Evolutionary conservation across 92 coral and sea anemone genomes (phyloP), one percentile per base, ranked within the genome.

Genomic region (Chrysogorgia sp.): DNA sequence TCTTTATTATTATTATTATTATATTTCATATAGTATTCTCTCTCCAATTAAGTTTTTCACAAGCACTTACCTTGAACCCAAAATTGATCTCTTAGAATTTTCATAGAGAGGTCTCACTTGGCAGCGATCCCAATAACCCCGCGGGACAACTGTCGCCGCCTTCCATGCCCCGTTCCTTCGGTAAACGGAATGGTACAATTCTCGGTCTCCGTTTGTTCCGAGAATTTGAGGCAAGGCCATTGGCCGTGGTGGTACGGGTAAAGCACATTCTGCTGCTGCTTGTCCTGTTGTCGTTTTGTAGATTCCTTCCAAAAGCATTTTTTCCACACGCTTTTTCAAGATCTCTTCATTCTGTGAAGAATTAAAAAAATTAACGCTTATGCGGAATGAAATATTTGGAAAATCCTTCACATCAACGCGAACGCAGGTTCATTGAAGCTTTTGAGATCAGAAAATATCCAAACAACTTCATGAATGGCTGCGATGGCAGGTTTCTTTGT

Each of bases 151-250:
- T 21, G 53, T 47, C 17, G 53, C 35, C 4, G 64, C 35, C 41
- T 72, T 72, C 79, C 79, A 72, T 14, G 64, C 55, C n/a, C 79
- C 79, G 10, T n/a, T 72, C 14, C 79, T 72, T 17, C 34, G 26
- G 37, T 31, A 72, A 17, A 72, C 63, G 32, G 79, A 72, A 55
- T 72, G 79, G 35, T 31, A 72, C 0, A 72, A 34, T 29, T 72
- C 65, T 35, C 64, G 35, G 47, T 72, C 79, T 22, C 55, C 66
- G 43, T 72, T 53, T 6, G 15, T 52, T 1, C 65, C 79, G 25
- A 72, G 29, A 57, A 57, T 57, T 29, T 3, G 8, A 22, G 76
- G 76, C 12, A 69, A 26, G 4, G 22, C 60, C 0, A 49, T 28
- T 25, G 76, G 59, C 32, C 58, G 57, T 20, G 6, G 26, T 25